These are phyloP conservation scores for Proteles cristata DNA, from an alignment of 2,113 vertebrate genomes.

Conservation along the genomic window DNA sequence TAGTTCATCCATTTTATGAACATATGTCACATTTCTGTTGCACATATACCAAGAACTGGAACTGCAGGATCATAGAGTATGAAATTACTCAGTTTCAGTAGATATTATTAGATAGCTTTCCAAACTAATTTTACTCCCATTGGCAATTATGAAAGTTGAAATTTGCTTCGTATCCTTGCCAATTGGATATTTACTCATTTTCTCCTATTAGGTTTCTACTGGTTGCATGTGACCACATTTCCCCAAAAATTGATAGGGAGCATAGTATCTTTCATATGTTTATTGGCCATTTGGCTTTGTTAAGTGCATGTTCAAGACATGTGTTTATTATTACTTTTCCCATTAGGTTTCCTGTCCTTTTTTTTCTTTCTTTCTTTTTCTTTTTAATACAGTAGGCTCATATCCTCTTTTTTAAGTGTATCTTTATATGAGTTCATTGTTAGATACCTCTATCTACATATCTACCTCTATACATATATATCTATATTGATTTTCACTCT, in stretches of 20 bases:
- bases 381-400: background rate
- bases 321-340: too few species aligned
- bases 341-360: background rate
- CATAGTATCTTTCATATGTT: background rate
- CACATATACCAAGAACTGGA: constrained; percentile 6
- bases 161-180: background rate
- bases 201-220: background rate
- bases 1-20: background rate
- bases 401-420: background rate
- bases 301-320: background rate
- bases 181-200: background rate
- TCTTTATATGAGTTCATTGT: background rate
- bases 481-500: background rate
- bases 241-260: background rate
- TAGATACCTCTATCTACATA: background rate
- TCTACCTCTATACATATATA: background rate
- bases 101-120: background rate
- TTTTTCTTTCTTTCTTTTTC: background rate
- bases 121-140: background rate
- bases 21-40: background rate
- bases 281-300: background rate
- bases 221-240: background rate
- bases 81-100: background rate
- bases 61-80: background rate
- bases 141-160: background rate